phyloP scores from a whole-genome alignment of 2,888 invertebrate species.

The Andrena marginata region DNA sequence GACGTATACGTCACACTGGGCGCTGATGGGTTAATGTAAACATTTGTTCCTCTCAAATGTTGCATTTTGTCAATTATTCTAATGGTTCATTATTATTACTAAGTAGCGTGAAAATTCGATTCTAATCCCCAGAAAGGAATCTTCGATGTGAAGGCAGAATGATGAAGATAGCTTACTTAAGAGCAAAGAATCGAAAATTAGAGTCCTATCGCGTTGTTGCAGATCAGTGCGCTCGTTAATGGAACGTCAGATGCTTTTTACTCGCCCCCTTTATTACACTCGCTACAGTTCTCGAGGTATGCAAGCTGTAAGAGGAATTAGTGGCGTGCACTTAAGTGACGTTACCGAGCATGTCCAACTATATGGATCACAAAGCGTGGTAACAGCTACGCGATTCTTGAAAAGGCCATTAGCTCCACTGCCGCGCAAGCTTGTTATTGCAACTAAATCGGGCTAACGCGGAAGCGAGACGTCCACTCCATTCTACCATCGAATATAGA shows the following conservation, averaged over 20 bases:
- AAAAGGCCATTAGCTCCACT: conserved; percentile 75
- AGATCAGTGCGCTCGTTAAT: conserved; percentile 33
- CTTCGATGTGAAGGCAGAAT: too few species aligned
- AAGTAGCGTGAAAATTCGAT: too few species aligned
- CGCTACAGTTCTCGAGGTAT: conserved; percentile 20
- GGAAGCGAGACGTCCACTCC: conserved; percentile 24
- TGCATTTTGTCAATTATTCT: too few species aligned
- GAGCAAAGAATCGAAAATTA: background rate
- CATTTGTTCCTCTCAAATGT: too few species aligned
- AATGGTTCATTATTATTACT: too few species aligned
- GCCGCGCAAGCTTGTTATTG: conserved; percentile 68
- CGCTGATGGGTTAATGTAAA: too few species aligned
- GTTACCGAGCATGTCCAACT: conserved; percentile 84
- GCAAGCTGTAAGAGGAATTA: conserved; percentile 42
- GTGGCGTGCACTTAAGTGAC: conserved; percentile 76
- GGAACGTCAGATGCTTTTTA: background rate
- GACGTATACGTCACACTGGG: too few species aligned
- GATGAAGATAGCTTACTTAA: too few species aligned
- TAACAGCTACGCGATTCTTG: conserved; percentile 82
- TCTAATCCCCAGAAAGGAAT: too few species aligned
- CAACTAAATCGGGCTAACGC: conserved; percentile 43
- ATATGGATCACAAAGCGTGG: conserved; percentile 84
- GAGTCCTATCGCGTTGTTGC: conserved; percentile 8
- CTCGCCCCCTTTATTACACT: conserved; percentile 11
- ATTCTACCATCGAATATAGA: conserved; percentile 9